These are phyloP conservation scores for Phylloscopus collybita DNA, from an alignment of 2,797 vertebrate species.

Conservation along the genomic window DNA sequence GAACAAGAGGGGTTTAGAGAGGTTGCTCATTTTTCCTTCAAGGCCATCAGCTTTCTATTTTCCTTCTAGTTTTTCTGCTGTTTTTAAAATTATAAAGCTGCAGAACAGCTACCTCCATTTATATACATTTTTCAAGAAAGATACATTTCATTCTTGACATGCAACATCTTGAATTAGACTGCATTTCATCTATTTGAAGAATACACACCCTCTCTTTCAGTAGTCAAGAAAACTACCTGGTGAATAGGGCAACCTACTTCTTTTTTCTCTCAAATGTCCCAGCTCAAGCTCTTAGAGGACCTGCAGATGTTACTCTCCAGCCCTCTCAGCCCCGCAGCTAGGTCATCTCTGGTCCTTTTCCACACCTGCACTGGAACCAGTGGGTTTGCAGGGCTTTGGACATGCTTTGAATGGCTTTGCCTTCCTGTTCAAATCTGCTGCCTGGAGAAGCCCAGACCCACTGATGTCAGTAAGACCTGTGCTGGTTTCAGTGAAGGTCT, in stretches of 20 bases:
- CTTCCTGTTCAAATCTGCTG: not conserved
- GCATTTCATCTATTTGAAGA: not conserved
- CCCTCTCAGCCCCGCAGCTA: fast-evolving
- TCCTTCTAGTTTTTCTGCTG: not conserved
- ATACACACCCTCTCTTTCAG: not conserved
- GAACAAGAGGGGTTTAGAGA: not conserved
- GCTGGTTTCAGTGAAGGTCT: not conserved
- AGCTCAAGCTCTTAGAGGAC: not conserved
- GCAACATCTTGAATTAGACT: not conserved
- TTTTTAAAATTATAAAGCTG: not conserved
- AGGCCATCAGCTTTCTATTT: not conserved
- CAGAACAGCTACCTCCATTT: not conserved
- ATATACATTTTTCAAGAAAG: not conserved
- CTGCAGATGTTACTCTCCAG: not conserved
- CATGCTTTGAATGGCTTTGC: not conserved
- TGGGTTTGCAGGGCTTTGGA: not conserved
- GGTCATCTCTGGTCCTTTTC: not conserved
- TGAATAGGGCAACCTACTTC: not conserved
- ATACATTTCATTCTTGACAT: not conserved
- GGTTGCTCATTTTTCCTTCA: not conserved
- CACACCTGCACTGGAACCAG: not conserved
- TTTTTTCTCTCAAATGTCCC: not conserved
- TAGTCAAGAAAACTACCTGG: not conserved
- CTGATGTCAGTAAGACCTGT: not conserved
- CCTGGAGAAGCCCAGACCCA: not conserved